A percentile compares a stretch with the other conserved stretches of the same genome.
Evolutionary conservation across 2,888 invertebrate species (phyloP).

Genomic region (Himalopsyche kuldschensis): DNA sequence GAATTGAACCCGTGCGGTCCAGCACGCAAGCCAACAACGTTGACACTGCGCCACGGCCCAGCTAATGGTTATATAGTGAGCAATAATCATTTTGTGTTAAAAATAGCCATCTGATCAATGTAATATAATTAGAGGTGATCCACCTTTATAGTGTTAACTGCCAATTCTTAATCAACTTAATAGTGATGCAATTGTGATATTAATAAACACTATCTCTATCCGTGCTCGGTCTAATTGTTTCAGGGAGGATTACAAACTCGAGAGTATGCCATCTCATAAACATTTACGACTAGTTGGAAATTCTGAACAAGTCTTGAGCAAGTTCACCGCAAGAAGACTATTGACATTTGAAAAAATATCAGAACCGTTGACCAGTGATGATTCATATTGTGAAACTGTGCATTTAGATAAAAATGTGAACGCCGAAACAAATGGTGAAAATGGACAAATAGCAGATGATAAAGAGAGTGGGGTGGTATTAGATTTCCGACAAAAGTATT

Average conservation of each 20-base stretch:
- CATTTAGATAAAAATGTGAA: slow-evolving; percentile 3
- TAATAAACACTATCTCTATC: too few relatives aligned
- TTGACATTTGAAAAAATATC: slow-evolving; percentile 81
- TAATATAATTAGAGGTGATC: too few relatives aligned
- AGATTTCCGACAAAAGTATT: slow-evolving; percentile 70
- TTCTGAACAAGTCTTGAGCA: slow-evolving; percentile 86
- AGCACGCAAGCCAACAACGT: too few relatives aligned
- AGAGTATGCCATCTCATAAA: slow-evolving; percentile 78
- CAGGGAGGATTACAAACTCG: slow-evolving; percentile 72
- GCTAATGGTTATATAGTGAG: too few relatives aligned
- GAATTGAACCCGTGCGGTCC: too few relatives aligned
- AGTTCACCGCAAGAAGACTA: slow-evolving; percentile 77
- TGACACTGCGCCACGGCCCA: too few relatives aligned
- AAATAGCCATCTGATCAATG: too few relatives aligned
- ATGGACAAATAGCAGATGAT: neutral
- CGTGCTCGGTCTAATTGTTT: slow-evolving; percentile 34
- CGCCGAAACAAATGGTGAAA: slow-evolving; percentile 38
- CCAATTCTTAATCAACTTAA: too few relatives aligned
- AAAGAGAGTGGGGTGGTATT: slow-evolving; percentile 45
- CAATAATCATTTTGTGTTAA: too few relatives aligned
- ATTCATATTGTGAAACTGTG: neutral
- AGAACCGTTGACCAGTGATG: slow-evolving; percentile 52
- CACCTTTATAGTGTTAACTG: too few relatives aligned
- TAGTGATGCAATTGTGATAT: too few relatives aligned
- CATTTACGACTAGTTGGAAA: slow-evolving; percentile 77